These are phyloP conservation scores for Rhyacophila brunnea DNA, from an alignment of 1,140 invertebrate genomes.

Conservation along the genomic window DNA sequence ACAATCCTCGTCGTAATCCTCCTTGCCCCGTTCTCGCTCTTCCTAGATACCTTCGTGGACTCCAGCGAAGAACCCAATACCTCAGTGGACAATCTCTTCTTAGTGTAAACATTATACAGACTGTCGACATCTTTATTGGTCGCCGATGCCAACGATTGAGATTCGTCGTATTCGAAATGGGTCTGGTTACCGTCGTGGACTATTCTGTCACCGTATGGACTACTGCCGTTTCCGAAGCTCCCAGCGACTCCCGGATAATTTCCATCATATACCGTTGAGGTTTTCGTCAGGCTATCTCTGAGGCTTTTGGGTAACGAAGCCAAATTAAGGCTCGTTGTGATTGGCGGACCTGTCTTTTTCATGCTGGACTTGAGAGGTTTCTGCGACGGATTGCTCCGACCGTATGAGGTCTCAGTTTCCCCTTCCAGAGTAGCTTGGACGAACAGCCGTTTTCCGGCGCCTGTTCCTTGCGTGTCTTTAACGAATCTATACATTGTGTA, in stretches of 20 bases:
- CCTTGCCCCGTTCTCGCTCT: conserved; percentile 69
- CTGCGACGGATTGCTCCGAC: conserved; percentile 48
- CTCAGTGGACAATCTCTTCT: conserved; percentile 79
- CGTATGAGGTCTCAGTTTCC: conserved; percentile 47
- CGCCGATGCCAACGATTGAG: conserved; percentile 45
- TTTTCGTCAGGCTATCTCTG: conserved; percentile 46
- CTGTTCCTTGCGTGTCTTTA: conserved; percentile 57
- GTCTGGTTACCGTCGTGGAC: conserved; percentile 53
- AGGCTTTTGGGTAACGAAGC: conserved; percentile 52
- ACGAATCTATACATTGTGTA: conserved; percentile 69
- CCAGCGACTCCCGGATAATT: conserved; percentile 50
- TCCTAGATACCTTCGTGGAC: conserved; percentile 75
- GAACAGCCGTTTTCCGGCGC: conserved; percentile 66
- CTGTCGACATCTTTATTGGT: conserved; percentile 50
- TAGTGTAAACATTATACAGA: conserved; percentile 75
- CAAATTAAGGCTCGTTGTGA: conserved; percentile 57
- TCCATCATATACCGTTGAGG: conserved; percentile 51
- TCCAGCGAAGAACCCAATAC: conserved; percentile 79
- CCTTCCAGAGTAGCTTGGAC: conserved; percentile 74
- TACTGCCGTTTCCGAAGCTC: conserved; percentile 42
- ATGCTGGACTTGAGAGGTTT: conserved; percentile 56
- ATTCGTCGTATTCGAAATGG: conserved; percentile 50
- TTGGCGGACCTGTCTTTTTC: conserved; percentile 57
- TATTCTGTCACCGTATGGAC: conserved; percentile 48
- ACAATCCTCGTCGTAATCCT: conserved; percentile 84